Conservation (phyloP, 1,140 invertebrate species). For the Zaprionus ghesquierei region DNA sequence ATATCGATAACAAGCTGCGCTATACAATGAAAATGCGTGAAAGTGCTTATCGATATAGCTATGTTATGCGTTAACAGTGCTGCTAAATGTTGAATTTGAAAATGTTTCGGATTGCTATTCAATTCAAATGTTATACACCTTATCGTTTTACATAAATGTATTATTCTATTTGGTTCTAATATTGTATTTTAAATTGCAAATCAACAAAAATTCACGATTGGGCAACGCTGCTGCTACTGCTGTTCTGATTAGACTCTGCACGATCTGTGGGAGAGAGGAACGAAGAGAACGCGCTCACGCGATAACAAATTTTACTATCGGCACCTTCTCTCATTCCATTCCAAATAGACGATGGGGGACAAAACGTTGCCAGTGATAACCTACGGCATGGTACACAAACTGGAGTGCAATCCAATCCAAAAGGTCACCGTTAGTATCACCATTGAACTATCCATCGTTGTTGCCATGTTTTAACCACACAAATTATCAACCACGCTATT, state of each 20-base stretch:
- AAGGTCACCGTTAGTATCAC: conserved; percentile 18
- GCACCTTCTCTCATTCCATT: not conserved
- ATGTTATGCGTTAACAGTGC: not conserved
- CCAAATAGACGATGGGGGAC: not conserved
- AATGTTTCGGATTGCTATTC: not conserved
- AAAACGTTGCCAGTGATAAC: conserved; percentile 37
- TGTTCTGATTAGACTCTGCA: not conserved
- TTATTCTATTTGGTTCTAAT: not conserved
- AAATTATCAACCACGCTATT: conserved; percentile 24
- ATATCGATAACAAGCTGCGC: not conserved
- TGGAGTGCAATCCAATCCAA: conserved; percentile 10
- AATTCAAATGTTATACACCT: not conserved
- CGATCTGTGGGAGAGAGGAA: not conserved
- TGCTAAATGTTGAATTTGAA: not conserved
- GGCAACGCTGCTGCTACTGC: conserved; percentile 9
- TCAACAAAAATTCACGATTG: not conserved
- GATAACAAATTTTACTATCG: not conserved
- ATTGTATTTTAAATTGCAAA: not conserved
- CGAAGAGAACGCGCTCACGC: not conserved
- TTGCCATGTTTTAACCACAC: conserved; percentile 2
- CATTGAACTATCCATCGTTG: not conserved
- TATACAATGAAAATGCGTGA: not conserved
- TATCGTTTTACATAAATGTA: not conserved
- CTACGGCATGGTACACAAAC: conserved; percentile 53
- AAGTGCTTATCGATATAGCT: not conserved